Conservation (phyloP, 2,113 vertebrate genomes). For the Meleagris gallopavo region DNA sequence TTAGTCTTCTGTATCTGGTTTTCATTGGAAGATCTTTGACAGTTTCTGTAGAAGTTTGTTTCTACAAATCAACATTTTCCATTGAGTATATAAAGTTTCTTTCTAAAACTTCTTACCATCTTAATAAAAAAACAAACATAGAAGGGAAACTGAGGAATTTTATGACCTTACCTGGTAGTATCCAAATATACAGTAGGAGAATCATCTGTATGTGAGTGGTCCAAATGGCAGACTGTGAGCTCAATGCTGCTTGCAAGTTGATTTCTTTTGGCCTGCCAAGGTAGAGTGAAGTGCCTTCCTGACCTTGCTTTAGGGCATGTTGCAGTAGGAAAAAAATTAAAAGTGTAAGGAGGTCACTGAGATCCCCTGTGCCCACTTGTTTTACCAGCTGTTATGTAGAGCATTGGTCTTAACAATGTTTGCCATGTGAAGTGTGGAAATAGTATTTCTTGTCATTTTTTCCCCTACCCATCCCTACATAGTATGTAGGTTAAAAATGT, state of each 20-base stretch:
- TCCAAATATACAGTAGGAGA: neutral
- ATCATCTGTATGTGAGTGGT: neutral
- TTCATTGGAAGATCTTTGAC: constrained; percentile 43
- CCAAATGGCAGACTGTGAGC: neutral
- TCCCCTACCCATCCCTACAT: fast-evolving
- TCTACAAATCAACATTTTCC: constrained; percentile 11
- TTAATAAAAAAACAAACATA: neutral
- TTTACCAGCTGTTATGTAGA: neutral
- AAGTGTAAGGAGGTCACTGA: fast-evolving
- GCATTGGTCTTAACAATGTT: neutral
- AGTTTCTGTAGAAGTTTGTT: constrained; percentile 32
- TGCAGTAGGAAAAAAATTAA: neutral
- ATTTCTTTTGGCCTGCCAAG: neutral
- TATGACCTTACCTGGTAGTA: neutral
- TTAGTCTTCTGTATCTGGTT: constrained; percentile 22
- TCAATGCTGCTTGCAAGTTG: neutral
- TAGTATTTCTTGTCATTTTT: neutral
- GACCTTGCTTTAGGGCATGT: neutral
- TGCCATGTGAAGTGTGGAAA: neutral
- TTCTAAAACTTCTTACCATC: neutral
- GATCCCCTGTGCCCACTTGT: neutral
- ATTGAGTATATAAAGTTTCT: neutral
- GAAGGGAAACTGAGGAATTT: constrained; percentile 6
- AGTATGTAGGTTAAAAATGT: fast-evolving
- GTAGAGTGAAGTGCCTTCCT: neutral